A percentile compares a stretch with the other conserved stretches of the same genome.
These are phyloP conservation scores for Dicranocentrus wangi DNA, from an alignment of 2,888 invertebrate species.

Conservation along the genomic window DNA sequence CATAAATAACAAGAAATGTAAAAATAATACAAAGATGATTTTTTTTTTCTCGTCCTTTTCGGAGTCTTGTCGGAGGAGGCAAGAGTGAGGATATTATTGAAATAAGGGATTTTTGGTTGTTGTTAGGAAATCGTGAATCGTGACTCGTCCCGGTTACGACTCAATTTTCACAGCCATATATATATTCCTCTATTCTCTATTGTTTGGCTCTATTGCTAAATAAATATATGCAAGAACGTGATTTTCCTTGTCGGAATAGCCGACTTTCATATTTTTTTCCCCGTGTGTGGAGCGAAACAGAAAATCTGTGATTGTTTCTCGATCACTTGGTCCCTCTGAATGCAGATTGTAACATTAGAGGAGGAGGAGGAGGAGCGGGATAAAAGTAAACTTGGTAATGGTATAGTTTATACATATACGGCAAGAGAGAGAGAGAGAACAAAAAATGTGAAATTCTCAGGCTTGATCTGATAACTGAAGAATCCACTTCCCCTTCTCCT, in stretches of 20 bases:
- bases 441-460: neutral
- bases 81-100: conserved; percentile 1
- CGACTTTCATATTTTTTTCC: conserved; percentile 26
- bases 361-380: too few relatives aligned
- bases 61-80: neutral
- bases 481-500: conserved; percentile 53
- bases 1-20: conserved; percentile 21
- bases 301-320: conserved; percentile 57
- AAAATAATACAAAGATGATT: conserved; percentile 13
- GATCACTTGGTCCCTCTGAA: conserved; percentile 6
- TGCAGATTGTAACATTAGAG: conserved; percentile 25
- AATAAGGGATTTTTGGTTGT: conserved; percentile 27
- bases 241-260: too few relatives aligned
- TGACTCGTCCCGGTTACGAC: conserved; percentile 6
- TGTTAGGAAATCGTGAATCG: neutral
- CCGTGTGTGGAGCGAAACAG: neutral
- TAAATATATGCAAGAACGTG: too few relatives aligned
- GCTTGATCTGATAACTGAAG: conserved; percentile 64
- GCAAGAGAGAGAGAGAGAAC: neutral
- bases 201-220: too few relatives aligned
- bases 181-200: neutral
- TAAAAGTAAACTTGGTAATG: neutral
- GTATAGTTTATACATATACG: neutral
- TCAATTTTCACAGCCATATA: conserved; percentile 42
- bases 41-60: neutral